Percentiles rank a stretch among this genome's conserved stretches.
These are phyloP conservation scores for Drosophila tani DNA, from an alignment of 1,140 invertebrate species.

Conservation along the genomic window DNA sequence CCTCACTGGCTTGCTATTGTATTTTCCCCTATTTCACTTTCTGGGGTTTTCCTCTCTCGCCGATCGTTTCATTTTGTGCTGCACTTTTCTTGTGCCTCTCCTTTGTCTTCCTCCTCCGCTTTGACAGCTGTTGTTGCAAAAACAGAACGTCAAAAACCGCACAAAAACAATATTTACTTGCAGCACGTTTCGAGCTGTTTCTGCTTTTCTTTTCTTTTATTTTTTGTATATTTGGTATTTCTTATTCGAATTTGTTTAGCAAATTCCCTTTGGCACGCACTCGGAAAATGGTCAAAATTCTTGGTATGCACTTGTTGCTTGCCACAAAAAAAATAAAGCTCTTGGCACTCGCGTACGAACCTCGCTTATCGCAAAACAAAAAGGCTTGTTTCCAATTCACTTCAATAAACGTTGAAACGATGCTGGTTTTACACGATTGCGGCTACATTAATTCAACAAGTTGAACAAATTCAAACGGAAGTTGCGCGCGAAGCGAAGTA, in stretches of 20 bases:
- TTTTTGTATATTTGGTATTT: conserved; percentile 4
- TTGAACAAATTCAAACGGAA: conserved; percentile 30
- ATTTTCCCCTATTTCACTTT: conserved; percentile 28
- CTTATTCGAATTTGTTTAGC: conserved; percentile 28
- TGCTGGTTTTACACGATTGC: conserved; percentile 12
- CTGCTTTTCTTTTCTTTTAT: neutral
- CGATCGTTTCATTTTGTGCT: conserved; percentile 46
- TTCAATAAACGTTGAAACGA: conserved; percentile 1
- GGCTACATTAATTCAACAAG: conserved; percentile 22
- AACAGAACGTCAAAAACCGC: conserved; percentile 36
- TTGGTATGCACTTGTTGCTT: conserved; percentile 52
- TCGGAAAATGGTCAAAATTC: conserved; percentile 32
- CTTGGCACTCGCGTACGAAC: conserved; percentile 39
- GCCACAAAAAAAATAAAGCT: conserved; percentile 43
- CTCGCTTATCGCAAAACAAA: conserved; percentile 39
- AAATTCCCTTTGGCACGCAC: conserved; percentile 40
- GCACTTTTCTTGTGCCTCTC: conserved; percentile 64
- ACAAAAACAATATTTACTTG: conserved; percentile 50
- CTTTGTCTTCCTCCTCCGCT: conserved; percentile 29
- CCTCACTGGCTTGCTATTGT: conserved; percentile 3
- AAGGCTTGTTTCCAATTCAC: conserved; percentile 26
- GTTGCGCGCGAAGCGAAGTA: conserved; percentile 20
- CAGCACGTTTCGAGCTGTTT: conserved; percentile 50
- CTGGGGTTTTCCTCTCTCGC: conserved; percentile 18
- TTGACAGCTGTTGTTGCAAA: conserved; percentile 59